Percentiles rank a stretch among this genome's conserved stretches.
phyloP scores from a whole-genome alignment of 2,113 vertebrate species.

The Arothron firmamentum region DNA sequence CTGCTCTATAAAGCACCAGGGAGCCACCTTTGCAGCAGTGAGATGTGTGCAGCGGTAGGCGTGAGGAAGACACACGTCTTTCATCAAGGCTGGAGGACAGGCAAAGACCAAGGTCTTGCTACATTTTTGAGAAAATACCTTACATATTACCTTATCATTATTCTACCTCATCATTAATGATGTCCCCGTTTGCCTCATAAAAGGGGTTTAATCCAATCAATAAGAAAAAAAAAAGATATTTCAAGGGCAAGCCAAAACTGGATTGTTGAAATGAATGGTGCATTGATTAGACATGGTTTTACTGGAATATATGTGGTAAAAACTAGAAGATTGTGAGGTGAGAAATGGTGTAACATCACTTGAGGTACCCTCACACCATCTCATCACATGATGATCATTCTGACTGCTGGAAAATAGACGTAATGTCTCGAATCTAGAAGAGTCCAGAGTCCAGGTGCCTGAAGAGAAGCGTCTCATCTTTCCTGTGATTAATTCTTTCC shows the following conservation, averaged over 20 bases:
- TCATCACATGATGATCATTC: slow-evolving; percentile 16
- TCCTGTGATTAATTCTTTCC: slow-evolving; percentile 33
- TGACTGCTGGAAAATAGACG: slow-evolving; percentile 16
- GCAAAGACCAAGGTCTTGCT: slow-evolving; percentile 35
- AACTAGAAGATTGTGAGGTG: neutral
- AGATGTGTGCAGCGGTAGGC: slow-evolving; percentile 28
- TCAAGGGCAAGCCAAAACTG: slow-evolving; percentile 10
- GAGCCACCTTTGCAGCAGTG: slow-evolving; percentile 45
- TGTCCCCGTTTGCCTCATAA: slow-evolving; percentile 38
- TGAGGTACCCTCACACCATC: neutral
- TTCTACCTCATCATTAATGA: neutral
- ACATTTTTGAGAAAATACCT: neutral
- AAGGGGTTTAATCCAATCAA: neutral
- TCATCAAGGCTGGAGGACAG: slow-evolving; percentile 30
- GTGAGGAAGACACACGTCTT: slow-evolving; percentile 38
- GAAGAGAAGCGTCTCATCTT: slow-evolving; percentile 1
- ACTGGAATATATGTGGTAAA: too few relatives aligned
- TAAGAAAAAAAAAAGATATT: slow-evolving; percentile 23
- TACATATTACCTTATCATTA: slow-evolving; percentile 20
- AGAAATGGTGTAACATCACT: slow-evolving; percentile 9
- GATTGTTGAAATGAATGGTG: too few relatives aligned
- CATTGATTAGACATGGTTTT: too few relatives aligned
- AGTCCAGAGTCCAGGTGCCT: neutral
- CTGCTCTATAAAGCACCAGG: slow-evolving; percentile 51
- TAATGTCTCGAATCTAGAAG: slow-evolving; percentile 10